Percentiles rank a stretch among this genome's conserved stretches.
phyloP scores from a whole-genome alignment of 2,888 invertebrate genomes.

The Miltochrista miniata region DNA sequence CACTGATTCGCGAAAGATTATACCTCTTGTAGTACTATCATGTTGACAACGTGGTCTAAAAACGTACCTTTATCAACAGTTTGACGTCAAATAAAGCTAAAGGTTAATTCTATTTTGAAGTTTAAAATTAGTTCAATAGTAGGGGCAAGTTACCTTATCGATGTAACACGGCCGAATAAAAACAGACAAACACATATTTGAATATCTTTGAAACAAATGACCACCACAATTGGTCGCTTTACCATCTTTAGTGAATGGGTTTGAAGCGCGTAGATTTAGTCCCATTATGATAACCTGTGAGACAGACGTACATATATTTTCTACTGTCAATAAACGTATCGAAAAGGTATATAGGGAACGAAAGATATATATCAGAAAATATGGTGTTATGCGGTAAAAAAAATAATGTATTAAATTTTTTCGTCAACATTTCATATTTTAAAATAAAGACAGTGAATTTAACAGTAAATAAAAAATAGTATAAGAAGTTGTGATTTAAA shows the following conservation, averaged over 20 bases:
- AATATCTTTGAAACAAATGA: conserved; percentile 6
- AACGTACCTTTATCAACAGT: too few relatives aligned
- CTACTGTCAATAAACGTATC: background rate
- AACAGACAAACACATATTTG: conserved; percentile 5
- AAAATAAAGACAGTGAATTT: background rate
- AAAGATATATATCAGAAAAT: background rate
- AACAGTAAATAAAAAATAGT: background rate
- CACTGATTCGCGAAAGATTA: too few relatives aligned
- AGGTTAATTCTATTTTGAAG: background rate
- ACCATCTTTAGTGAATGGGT: conserved; percentile 11
- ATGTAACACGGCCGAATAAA: conserved; percentile 35
- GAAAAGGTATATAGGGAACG: background rate
- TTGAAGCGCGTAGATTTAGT: conserved; percentile 26
- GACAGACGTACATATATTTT: conserved; percentile 14
- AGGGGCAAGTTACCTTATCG: conserved; percentile 25
- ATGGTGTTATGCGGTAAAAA: background rate
- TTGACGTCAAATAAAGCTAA: background rate
- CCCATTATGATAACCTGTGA: conserved; percentile 10
- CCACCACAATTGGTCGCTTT: conserved; percentile 16
- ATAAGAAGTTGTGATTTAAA: too few relatives aligned
- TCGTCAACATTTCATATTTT: background rate
- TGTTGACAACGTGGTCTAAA: too few relatives aligned
- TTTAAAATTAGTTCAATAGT: conserved; percentile 28
- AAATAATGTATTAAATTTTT: background rate
- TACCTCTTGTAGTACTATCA: too few relatives aligned